Base-by-base conservation (phyloP, 2,113 vertebrate species). In the Heloderma charlesbogerti region DNA sequence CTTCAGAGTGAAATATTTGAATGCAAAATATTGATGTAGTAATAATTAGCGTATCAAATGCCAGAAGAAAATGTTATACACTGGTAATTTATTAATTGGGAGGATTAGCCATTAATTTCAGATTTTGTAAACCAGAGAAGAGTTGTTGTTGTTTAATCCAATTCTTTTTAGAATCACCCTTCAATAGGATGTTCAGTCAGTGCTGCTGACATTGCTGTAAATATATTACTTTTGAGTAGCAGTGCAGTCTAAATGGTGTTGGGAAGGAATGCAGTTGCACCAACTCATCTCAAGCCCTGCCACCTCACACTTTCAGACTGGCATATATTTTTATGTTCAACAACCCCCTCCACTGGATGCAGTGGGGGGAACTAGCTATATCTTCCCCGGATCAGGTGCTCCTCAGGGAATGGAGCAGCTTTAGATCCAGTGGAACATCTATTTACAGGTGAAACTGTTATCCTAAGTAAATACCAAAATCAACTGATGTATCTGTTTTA, bases 1-100 rank as follows among this genome's bases (percentile, higher is more conserved):
- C 37, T 37, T 45, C 51, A 78, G 43, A 63, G 9, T 54, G 5
- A 86, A 78, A 37, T 78, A 0, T 94, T 43, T 89, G 72, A 67
- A 89, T 94, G 63, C 87, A 78, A 86, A 93, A 83, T 91, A 51
- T 86, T 86, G 82, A 87, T 84, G 22, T 60, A 80, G 78, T 90
- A 81, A 84, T 80, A 22, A n/a, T 22, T 66, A 60, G 0, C 77
- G 7, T 43, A 88, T 4, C 3, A 88, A 75, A 94, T 88, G 54
- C 90, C 51, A 88, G 43, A 88, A 91, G 48, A 94, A 92, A 89
- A 90, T 7, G 1, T 12, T 18, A 22, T 67, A 1, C 79, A 66
- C 69, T 71, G 16, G 29, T 71, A 86, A 72, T 51, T 20, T 16
- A 34, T 45, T 45, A 27, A 85, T 48, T 85, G 63, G 57, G 63